Evolutionary conservation across 2,113 vertebrate genomes (phyloP), one percentile per base, ranked within the genome.

Genomic region (Campylomormyrus tamandua): DNA sequence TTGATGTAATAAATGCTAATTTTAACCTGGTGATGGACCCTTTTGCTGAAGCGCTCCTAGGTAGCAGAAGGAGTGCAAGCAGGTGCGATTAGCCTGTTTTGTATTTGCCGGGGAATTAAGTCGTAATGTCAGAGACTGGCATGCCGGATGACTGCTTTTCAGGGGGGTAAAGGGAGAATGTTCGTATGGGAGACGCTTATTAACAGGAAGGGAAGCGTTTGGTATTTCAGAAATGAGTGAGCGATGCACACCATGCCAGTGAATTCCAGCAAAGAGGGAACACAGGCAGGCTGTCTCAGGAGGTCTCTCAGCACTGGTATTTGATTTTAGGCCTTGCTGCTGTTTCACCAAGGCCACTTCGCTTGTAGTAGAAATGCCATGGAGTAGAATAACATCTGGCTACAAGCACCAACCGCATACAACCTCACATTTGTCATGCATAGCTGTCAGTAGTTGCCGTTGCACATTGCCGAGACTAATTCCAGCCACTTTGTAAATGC

Each of bases 101-200:
- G 90, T 94, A 92, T 93, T 94, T 94, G 92, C 91, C 2, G 35
- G 91, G 89, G 94, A 94, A 94, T 95, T 91, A 93, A 93, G 92
- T 77, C 88, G 52, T 93, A 93, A 94, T 93, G 93, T 93, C 92
- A 93, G 89, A 92, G 87, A 91, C 89, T 93, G 89, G 35, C 91
- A 84, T 80, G 90, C 88, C 52, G 8, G 91, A 89, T 89, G 62
- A 91, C 90, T 92, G 89, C 46, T 91, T 91, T 85, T 90, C 89
- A 42, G 86, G 77, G 50, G 48, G 45, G 19, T 90, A 89, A n/a
- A 89, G 5, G 2, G 0, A 42, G 84, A 91, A 87, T 87, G 42
- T 84, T 17, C 1, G 9, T 50, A 24, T 48, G 46, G 13, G 83
- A 88, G 85, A 89, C 56, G 87, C 91, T 91, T 92, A 90, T 91